Evolutionary conservation across 2,113 vertebrate genomes (phyloP).

Genomic region (Misgurnus mizolepis): DNA sequence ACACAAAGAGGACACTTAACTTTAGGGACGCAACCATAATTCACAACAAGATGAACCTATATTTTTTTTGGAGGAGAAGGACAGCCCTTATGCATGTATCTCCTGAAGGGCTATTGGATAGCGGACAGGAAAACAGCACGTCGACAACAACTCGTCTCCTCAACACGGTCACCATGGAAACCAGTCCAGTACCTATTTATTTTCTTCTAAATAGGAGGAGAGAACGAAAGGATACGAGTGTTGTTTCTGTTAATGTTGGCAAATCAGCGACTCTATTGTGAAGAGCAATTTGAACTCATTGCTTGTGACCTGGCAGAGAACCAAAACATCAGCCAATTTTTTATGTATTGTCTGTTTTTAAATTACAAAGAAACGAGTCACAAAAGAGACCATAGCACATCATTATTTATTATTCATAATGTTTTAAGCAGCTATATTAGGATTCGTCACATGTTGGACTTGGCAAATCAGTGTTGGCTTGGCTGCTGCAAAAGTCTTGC

Average conservation of each 20-base stretch:
- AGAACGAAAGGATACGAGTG: constrained; percentile 7
- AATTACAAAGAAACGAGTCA: not conserved
- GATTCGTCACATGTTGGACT: too few species aligned
- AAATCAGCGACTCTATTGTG: constrained; percentile 45
- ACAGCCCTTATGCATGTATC: not conserved
- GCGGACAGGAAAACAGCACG: constrained; percentile 13
- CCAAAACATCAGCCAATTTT: constrained; percentile 24
- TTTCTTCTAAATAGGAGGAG: constrained; percentile 47
- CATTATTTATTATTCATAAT: too few species aligned
- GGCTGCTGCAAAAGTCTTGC: too few species aligned
- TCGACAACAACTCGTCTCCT: constrained; percentile 19
- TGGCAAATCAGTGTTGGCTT: too few species aligned
- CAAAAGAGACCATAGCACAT: constrained; percentile 2
- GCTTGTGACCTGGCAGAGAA: constrained; percentile 22
- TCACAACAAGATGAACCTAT: too few species aligned
- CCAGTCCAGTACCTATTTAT: constrained; percentile 45
- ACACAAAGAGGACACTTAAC: too few species aligned
- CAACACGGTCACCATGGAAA: constrained; percentile 48
- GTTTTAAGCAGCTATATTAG: too few species aligned
- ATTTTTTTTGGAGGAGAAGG: too few species aligned
- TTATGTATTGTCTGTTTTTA: not conserved
- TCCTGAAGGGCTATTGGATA: not conserved
- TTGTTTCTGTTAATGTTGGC: constrained; percentile 44
- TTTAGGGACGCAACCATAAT: too few species aligned
- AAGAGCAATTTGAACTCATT: constrained; percentile 34